Evolutionary conservation across 2,888 invertebrate genomes (phyloP), one percentile per base, ranked within the genome.

Genomic region (Cordilura impudica): DNA sequence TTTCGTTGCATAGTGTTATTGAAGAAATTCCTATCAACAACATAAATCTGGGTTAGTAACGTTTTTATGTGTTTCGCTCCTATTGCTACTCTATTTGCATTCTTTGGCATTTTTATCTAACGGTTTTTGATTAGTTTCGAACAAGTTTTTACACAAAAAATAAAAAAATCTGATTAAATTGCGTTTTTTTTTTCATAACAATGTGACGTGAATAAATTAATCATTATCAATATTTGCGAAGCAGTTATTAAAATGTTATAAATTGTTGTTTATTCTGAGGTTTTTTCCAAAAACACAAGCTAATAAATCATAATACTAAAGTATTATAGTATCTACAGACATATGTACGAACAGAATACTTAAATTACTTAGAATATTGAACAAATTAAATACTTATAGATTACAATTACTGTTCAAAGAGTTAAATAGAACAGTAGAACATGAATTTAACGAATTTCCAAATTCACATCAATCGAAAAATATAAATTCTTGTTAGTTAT

Each of bases 161-260:
- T n/a, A 10, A 14, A 4, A 16, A 47, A 56, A 65, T 56, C 39
- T 63, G 72, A 29, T 51, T 45, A 63, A 63, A 23, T 6, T 14
- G n/a, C 26, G 16, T 8, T 5, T 53, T 23, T 16, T 66, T 10
- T 18, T 60, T 39, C 12, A 21, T 47, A 4, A 23, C 5, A 47
- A 49, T 58, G 73, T 60, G 66, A 73, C 49, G 58, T 14, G 66
- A 66, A 66, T 58, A 39, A 51, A 73, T 66, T 53, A 66, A 66
- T 70, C 26, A n/a, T n/a, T 18, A 18, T 58, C 43, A 19, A 39
- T 51, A 35, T 51, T 7, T 29, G 23, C 31, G 45, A 14, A 58
- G 39, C 49, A 39, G 16, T 69, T 58, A 39, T 39, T 39, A 4
- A 47, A 58, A 49, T 21, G 26, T 35, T n/a, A 56, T 69, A 69